A percentile compares a stretch with the other conserved stretches of the same genome.
phyloP scores from a whole-genome alignment of 2,888 invertebrate genomes.

The Ceriagrion tenellum region DNA sequence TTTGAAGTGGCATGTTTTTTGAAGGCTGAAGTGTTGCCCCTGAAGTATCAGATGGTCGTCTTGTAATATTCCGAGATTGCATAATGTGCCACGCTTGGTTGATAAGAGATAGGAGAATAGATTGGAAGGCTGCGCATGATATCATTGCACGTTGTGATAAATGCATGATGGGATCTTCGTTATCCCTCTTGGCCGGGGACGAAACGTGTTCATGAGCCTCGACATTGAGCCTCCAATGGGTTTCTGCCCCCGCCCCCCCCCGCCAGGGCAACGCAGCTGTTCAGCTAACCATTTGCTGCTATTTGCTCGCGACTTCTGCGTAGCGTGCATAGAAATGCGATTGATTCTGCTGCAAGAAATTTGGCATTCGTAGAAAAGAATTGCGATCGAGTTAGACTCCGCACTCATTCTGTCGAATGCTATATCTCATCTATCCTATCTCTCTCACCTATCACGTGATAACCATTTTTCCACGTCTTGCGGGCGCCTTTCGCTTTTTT shows the following conservation, averaged over 20 bases:
- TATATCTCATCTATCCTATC: not conserved
- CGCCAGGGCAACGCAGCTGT: not conserved
- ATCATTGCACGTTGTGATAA: not conserved
- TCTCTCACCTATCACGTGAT: not conserved
- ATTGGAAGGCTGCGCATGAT: not conserved
- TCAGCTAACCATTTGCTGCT: not conserved
- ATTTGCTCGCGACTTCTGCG: not conserved
- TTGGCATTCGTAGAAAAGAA: not conserved
- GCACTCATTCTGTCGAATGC: not conserved
- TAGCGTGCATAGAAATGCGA: not conserved
- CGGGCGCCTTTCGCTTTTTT: not conserved
- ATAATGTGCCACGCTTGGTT: not conserved
- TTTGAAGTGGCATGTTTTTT: too few relatives aligned
- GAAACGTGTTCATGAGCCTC: not conserved
- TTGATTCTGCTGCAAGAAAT: not conserved
- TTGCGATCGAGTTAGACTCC: not conserved
- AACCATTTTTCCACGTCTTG: not conserved
- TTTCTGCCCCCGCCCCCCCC: not conserved
- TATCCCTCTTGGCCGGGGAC: not conserved
- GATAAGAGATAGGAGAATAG: not conserved
- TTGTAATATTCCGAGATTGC: not conserved
- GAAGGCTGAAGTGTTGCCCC: not conserved
- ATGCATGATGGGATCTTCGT: not conserved
- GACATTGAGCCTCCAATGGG: not conserved
- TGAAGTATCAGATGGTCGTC: not conserved